Evolutionary conservation across 2,797 vertebrate species (phyloP), one percentile per base, ranked within the genome.

Genomic region (Avahi laniger): DNA sequence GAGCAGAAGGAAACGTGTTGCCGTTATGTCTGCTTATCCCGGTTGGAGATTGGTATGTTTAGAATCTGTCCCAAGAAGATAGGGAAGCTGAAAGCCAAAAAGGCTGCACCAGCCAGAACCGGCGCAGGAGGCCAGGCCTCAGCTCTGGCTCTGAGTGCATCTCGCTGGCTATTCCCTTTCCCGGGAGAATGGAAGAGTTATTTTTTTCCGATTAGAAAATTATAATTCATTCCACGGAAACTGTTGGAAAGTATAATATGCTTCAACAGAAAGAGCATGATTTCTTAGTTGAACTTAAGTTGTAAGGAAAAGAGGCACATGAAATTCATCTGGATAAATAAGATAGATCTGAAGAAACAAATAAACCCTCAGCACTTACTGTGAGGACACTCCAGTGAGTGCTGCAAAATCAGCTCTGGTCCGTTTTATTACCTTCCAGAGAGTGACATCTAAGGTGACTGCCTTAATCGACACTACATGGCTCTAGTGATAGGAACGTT

Each of bases 51-150:
- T 81, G 80, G 95, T 96, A 86, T 97, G 97, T 98, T 98, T 98
- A 91, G 96, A 97, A 92, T 90, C 94, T 98, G 98, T 86, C 89
- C 0, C 67, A 96, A 97, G 96, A 96, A 97, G 98, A 98, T 93
- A 98, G 95, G 69, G 69, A 95, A 96, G 65, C 94, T 97, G 95
- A 97, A 97, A 97, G 92, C 92, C 81, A 88, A 92, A 97, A 97
- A 97, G 96, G 92, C 89, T 80, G 7, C 0, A 1, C 93, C 20
- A 93, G 94, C 28, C 82, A 61, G 57, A 18, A n/a, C 17, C 3
- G 0, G 20, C 0, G 0, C 2, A 20, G 73, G 57, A 50, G 30
- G 50, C 84, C 67, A 4, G 35, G 33, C 2, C 79, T 35, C 6
- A 14, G 28, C 26, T 63, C 79, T 65, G 50, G 35, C 79, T 65